phyloP scores from a whole-genome alignment of 1,140 invertebrate genomes.

The Drosophila chauvacae region DNA sequence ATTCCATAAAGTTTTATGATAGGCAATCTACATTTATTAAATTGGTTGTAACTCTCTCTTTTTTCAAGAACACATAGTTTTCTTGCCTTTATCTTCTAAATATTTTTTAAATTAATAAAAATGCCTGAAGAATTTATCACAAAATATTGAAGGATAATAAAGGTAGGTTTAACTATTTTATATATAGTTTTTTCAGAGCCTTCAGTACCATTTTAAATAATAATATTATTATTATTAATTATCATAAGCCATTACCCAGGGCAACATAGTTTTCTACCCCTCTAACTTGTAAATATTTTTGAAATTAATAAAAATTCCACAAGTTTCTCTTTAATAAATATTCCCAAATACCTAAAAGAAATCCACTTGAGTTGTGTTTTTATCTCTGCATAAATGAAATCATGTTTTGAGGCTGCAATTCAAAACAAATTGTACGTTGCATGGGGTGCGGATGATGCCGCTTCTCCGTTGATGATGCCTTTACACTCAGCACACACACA shows the following conservation, averaged over 20 bases:
- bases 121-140: too few species aligned
- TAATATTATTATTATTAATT: too few species aligned
- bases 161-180: too few species aligned
- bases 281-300: background rate
- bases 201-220: too few species aligned
- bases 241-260: background rate
- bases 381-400: slow-evolving; percentile 28
- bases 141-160: too few species aligned
- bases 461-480: slow-evolving; percentile 17
- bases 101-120: too few species aligned
- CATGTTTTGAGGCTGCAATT: slow-evolving; percentile 35
- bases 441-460: slow-evolving; percentile 35
- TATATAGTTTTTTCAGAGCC: too few species aligned
- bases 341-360: slow-evolving; percentile 1
- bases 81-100: too few species aligned
- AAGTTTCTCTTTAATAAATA: background rate
- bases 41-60: too few species aligned
- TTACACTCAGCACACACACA: slow-evolving; percentile 8
- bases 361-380: slow-evolving; percentile 1
- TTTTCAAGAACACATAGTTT: too few species aligned
- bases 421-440: slow-evolving; percentile 67
- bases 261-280: background rate
- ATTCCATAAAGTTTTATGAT: too few species aligned
- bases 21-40: too few species aligned
- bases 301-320: background rate